These are phyloP conservation scores for Parambassis ranga DNA, from an alignment of 2,797 vertebrate species.

Conservation along the genomic window DNA sequence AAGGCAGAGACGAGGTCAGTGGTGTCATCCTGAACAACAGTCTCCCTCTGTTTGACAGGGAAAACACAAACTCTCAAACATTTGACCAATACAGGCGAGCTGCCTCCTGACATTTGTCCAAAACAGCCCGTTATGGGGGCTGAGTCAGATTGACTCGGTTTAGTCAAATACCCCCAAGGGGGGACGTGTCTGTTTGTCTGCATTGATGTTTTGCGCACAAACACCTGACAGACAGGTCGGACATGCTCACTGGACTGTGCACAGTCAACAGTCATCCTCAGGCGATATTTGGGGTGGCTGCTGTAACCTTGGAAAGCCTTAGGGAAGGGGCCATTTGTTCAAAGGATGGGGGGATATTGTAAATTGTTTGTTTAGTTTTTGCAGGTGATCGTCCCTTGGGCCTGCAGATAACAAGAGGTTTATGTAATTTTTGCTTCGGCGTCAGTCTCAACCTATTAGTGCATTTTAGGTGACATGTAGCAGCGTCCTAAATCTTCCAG, in stretches of 20 bases:
- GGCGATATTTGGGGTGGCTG: constrained; percentile 12
- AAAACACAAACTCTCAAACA: constrained; percentile 47
- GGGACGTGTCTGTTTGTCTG: constrained; percentile 64
- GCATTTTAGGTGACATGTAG: constrained; percentile 1
- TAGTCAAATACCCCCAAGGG: constrained; percentile 54
- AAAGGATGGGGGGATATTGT: constrained; percentile 37
- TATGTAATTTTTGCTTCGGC: constrained; percentile 33
- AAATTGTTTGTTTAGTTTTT: constrained; percentile 50
- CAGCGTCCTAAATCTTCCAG: not conserved
- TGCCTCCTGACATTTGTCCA: constrained; percentile 64
- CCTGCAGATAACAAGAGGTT: constrained; percentile 51
- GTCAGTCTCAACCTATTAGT: constrained; percentile 31
- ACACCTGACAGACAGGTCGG: constrained; percentile 70
- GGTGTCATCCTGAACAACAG: constrained; percentile 37
- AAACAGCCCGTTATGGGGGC: constrained; percentile 50
- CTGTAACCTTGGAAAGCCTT: constrained; percentile 53
- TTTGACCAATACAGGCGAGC: constrained; percentile 39
- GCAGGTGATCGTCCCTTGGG: constrained; percentile 25
- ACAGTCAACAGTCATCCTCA: constrained; percentile 30
- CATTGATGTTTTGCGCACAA: constrained; percentile 59
- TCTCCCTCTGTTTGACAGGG: constrained; percentile 35
- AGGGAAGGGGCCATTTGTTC: constrained; percentile 47
- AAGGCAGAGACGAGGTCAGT: constrained; percentile 38
- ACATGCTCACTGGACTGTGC: constrained; percentile 64
- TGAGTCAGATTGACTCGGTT: constrained; percentile 67